Conservation (phyloP, 1,140 invertebrate genomes). For the Ostrea edulis region DNA sequence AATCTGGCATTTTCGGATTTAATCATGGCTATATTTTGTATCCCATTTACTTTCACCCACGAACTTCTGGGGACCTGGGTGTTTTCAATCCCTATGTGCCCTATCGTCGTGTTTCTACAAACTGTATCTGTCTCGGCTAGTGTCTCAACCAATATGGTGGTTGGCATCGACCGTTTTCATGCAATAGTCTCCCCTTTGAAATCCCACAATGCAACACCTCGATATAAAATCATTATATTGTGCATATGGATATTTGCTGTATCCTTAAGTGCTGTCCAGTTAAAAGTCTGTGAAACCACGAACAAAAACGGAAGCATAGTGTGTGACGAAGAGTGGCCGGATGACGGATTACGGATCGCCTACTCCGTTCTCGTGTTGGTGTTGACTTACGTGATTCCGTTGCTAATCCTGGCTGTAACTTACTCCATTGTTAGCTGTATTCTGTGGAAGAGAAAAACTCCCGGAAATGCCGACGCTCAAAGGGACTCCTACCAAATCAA, state of each 20-base stretch:
- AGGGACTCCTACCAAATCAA: conserved; percentile 80
- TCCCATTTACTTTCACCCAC: conserved; percentile 78
- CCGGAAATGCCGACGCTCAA: conserved; percentile 80
- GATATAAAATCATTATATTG: conserved; percentile 74
- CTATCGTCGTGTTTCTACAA: conserved; percentile 76
- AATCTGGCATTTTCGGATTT: conserved; percentile 85
- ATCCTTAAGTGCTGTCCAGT: conserved; percentile 77
- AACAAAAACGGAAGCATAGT: conserved; percentile 46
- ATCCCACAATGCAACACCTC: conserved; percentile 64
- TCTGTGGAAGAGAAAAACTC: conserved; percentile 79
- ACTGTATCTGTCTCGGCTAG: conserved; percentile 74
- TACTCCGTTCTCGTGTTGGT: conserved; percentile 81
- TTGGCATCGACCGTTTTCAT: conserved; percentile 76
- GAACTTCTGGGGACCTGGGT: conserved; percentile 73
- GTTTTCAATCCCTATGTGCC: conserved; percentile 76
- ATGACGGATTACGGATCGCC: conserved; percentile 63
- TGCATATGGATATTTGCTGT: conserved; percentile 81
- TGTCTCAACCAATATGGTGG: conserved; percentile 78
- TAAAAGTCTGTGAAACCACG: conserved; percentile 77
- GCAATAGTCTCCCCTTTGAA: conserved; percentile 75
- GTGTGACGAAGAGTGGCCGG: conserved; percentile 73
- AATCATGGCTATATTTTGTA: conserved; percentile 78
- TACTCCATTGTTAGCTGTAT: conserved; percentile 79
- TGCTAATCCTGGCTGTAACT: conserved; percentile 80
- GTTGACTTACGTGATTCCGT: conserved; percentile 81